phyloP scores from a whole-genome alignment of 2,797 vertebrate genomes.

The Micromesistius poutassou region DNA sequence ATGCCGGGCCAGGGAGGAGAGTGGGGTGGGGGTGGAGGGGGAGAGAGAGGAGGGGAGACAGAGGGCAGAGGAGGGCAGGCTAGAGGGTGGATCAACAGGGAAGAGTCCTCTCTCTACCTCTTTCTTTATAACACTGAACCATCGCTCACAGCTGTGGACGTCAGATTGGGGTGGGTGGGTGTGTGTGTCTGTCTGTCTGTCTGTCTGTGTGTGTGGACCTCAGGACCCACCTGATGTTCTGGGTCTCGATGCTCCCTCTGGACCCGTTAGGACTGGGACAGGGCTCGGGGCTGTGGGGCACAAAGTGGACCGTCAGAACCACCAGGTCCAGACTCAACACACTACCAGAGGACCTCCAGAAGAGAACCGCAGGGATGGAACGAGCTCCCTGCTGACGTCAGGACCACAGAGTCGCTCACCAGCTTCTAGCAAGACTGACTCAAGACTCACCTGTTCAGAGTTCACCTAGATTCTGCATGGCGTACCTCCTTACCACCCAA shows the following conservation, averaged over 20 bases:
- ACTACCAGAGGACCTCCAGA: not conserved
- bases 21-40: not conserved
- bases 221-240: constrained; percentile 69
- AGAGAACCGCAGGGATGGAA: not conserved
- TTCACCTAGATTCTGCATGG: too few species aligned
- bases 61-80: too few species aligned
- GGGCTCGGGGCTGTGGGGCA: constrained; percentile 36
- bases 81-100: not conserved
- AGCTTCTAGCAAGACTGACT: too few species aligned
- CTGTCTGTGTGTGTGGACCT: constrained; percentile 9
- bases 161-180: not conserved
- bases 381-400: too few species aligned
- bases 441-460: too few species aligned
- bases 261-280: constrained; percentile 76
- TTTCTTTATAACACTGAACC: not conserved
- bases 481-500: too few species aligned
- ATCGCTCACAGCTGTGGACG: not conserved
- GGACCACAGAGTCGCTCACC: too few species aligned
- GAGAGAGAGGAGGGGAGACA: not conserved
- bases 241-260: constrained; percentile 66
- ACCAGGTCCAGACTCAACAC: not conserved
- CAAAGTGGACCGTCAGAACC: not conserved
- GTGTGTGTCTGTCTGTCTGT: not conserved
- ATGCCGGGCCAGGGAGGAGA: not conserved
- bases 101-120: not conserved